phyloP scores from a whole-genome alignment of 2,113 vertebrate species.

The Ploceus nigricollis region DNA sequence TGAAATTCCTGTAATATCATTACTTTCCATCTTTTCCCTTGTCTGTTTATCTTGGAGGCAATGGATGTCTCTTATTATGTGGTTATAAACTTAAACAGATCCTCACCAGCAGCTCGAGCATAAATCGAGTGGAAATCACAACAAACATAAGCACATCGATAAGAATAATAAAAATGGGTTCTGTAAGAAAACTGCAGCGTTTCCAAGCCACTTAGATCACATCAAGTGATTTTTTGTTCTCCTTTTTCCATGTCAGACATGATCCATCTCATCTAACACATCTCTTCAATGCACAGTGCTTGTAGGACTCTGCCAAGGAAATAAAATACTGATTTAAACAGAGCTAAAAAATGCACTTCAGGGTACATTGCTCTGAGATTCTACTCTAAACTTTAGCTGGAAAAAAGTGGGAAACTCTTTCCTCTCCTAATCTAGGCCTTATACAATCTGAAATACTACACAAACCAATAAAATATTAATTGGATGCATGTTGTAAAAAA shows the following conservation, averaged over 20 bases:
- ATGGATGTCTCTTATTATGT: background rate
- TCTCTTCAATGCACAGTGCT: background rate
- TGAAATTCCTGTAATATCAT: background rate
- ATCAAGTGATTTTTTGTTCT: background rate
- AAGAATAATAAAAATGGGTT: background rate
- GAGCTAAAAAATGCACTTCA: background rate
- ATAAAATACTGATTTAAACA: background rate
- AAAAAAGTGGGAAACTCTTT: background rate
- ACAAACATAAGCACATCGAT: background rate
- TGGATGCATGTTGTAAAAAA: background rate
- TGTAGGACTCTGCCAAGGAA: background rate
- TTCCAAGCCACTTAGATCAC: background rate
- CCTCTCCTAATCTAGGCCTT: background rate
- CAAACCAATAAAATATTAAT: background rate
- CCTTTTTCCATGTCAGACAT: background rate
- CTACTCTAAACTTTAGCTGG: background rate
- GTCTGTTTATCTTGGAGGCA: conserved; percentile 1
- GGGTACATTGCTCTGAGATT: background rate
- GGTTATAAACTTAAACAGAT: background rate
- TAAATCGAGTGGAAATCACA: conserved; percentile 2
- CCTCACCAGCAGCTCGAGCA: background rate
- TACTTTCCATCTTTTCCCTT: background rate
- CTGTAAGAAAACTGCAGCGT: background rate
- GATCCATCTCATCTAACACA: background rate
- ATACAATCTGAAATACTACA: background rate